Percentiles rank a stretch among this genome's conserved stretches.
phyloP scores from a whole-genome alignment of 2,888 invertebrate genomes.

The Nymphalis polychloros region DNA sequence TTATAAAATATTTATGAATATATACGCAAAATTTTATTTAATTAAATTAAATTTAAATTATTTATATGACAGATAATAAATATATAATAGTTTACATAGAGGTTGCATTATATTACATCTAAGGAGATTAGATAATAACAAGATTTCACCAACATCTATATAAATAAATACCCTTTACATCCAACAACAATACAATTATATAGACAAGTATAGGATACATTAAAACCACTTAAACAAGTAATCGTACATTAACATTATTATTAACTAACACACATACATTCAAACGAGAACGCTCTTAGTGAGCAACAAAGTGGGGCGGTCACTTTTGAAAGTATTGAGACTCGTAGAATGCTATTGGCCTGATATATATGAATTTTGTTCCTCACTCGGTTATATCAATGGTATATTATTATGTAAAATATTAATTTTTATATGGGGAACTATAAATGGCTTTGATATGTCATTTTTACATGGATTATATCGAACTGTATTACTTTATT shows the following conservation, averaged over 20 bases:
- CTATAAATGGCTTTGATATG: conserved; percentile 12
- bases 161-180: conserved; percentile 25
- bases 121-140: conserved; percentile 14
- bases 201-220: neutral
- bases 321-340: too few relatives aligned
- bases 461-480: neutral
- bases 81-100: neutral
- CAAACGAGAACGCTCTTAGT: too few relatives aligned
- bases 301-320: too few relatives aligned
- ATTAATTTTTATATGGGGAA: neutral
- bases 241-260: neutral
- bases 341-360: too few relatives aligned
- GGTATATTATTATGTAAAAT: neutral
- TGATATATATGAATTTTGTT: too few relatives aligned
- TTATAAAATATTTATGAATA: too few relatives aligned
- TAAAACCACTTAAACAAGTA: neutral
- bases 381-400: neutral
- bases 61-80: too few relatives aligned
- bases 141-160: conserved; percentile 19
- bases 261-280: neutral
- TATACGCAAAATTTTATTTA: too few relatives aligned
- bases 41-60: too few relatives aligned
- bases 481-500: neutral
- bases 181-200: conserved; percentile 16
- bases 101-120: conserved; percentile 10